Conservation (phyloP, 2,888 invertebrate genomes). For the Deladenus siricidicola region DNA sequence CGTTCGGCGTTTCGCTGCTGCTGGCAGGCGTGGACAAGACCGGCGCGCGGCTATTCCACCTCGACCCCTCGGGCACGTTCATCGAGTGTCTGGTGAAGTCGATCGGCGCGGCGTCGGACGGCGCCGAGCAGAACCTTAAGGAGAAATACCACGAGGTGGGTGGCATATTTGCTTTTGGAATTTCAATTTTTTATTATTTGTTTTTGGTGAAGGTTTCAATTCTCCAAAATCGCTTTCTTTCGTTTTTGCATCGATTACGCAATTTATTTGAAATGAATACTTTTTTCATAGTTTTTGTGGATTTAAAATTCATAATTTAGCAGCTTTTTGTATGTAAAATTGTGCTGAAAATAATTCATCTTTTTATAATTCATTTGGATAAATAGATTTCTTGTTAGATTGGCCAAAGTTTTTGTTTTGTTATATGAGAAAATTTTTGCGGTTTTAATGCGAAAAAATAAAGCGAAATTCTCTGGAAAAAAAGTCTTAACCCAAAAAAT, state of each 20-base stretch:
- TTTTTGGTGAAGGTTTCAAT: neutral
- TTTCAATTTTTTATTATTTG: neutral
- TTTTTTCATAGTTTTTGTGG: slow-evolving; percentile 4
- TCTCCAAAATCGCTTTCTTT: neutral
- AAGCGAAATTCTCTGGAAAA: too few species aligned
- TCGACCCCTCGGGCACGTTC: slow-evolving; percentile 81
- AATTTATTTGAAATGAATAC: neutral
- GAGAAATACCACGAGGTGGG: slow-evolving; percentile 63
- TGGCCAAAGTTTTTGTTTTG: too few species aligned
- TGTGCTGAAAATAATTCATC: too few species aligned
- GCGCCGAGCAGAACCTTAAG: slow-evolving; percentile 86
- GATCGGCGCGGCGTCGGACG: slow-evolving; percentile 97
- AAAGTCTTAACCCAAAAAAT: too few species aligned
- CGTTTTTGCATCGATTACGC: slow-evolving; percentile 1
- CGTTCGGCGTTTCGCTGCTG: slow-evolving; percentile 95
- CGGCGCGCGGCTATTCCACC: slow-evolving; percentile 74
- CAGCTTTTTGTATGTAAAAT: too few species aligned
- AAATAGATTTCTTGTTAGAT: too few species aligned
- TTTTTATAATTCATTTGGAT: too few species aligned
- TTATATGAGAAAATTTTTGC: too few species aligned
- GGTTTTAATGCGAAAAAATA: too few species aligned
- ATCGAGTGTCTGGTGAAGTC: slow-evolving; percentile 97
- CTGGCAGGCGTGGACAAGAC: slow-evolving; percentile 81
- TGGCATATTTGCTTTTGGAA: neutral
- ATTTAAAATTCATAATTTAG: too few species aligned